Evolutionary conservation across 2,888 invertebrate genomes (phyloP), one percentile per base, ranked within the genome.

Genomic region (Tenthredo livida): DNA sequence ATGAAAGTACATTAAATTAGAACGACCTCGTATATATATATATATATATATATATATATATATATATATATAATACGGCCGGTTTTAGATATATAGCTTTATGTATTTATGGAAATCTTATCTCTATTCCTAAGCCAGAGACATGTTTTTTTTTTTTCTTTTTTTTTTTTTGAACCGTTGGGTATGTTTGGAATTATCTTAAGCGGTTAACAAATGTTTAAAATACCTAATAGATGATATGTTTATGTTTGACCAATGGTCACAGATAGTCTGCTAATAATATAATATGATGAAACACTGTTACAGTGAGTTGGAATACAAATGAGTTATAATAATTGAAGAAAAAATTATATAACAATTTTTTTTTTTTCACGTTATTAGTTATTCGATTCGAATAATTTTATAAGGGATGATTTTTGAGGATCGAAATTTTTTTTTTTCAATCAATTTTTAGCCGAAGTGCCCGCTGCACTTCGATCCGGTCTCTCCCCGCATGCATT

Each of bases 181-280:
- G 54, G 54, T 54, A n/a, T n/a, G 7, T 54, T 54, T n/a, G n/a
- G 17, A 50, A 61, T 61, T 61, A 61, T 70, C 9, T 33, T 70
- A 70, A 70, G 9, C 37, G 33, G 70, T 70, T 70, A 17, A 72
- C 70, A 72, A 72, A 72, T 72, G 40, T 37, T 72, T 37, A 17
- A 40, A 25, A 17, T 29, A 72, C 70, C 37, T 37, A 40, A 17
- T 54, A n/a, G 54, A 7, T 54, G n/a, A 2, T 54, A 54, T 54
- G 54, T 54, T 54, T 54, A 54, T 54, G n/a, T 54, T 54, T 54
- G 54, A 54, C 54, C 54, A 54, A 54, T n/a, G 17, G 50, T 50
- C 5, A 7, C 17, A 7, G 54, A 54, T 54, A 54, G n/a, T 54
- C n/a, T n/a, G 6, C n/a, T 54, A 6, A 54, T 54, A 7, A n/a